phyloP scores from a whole-genome alignment of 2,113 vertebrate species.

The Carassius carassius region DNA sequence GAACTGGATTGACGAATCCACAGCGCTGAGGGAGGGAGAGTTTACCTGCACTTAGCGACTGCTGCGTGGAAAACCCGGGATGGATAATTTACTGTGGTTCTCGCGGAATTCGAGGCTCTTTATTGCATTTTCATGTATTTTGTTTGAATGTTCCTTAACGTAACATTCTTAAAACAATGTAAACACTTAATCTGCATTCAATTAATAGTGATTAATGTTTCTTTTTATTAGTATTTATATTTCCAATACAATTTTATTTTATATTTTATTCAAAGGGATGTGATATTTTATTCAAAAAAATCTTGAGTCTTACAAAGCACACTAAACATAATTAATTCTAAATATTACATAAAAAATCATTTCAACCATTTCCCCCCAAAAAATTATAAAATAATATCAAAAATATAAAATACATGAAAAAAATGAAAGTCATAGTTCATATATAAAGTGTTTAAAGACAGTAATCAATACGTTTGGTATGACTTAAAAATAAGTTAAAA shows the following conservation, averaged over 20 bases:
- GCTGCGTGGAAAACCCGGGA: slow-evolving; percentile 63
- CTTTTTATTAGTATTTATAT: background rate
- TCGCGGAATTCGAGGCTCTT: background rate
- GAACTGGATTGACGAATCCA: slow-evolving; percentile 65
- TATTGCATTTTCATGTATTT: background rate
- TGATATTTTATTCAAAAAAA: background rate
- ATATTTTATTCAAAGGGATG: background rate
- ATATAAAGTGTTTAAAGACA: background rate
- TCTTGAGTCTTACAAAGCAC: background rate
- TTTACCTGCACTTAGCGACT: slow-evolving; percentile 57
- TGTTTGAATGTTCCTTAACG: background rate
- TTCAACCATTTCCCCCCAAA: background rate
- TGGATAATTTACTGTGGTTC: background rate
- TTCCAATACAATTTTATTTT: background rate
- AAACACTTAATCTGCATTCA: background rate
- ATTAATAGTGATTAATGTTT: background rate
- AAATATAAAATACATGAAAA: too few species aligned
- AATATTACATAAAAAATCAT: background rate
- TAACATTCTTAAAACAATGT: too few species aligned
- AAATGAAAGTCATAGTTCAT: too few species aligned
- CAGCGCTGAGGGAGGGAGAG: slow-evolving; percentile 48
- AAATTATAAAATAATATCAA: background rate
- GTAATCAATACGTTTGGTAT: background rate
- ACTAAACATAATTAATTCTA: background rate
- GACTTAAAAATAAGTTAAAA: background rate